phyloP scores from a whole-genome alignment of 2,797 vertebrate genomes.

The Channa striata region DNA sequence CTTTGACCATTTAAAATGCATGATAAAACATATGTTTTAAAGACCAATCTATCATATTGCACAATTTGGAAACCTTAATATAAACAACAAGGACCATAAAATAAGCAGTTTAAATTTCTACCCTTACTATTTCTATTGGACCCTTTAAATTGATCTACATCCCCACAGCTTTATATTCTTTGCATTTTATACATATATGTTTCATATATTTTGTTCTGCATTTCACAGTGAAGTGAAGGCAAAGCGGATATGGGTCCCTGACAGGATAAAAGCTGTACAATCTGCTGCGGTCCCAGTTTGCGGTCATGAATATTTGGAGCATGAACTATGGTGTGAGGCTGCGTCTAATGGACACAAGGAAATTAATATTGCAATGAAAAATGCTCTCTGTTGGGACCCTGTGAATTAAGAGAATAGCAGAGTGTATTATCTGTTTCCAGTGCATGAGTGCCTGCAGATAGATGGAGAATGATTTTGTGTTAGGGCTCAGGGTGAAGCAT shows the following conservation, averaged over 20 bases:
- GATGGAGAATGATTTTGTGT: slow-evolving; percentile 67
- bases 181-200: slow-evolving; percentile 30
- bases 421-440: slow-evolving; percentile 52
- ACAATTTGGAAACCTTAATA: slow-evolving; percentile 7
- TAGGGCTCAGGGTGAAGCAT: slow-evolving; percentile 65
- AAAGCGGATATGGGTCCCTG: slow-evolving; percentile 68
- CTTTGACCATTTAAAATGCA: not conserved
- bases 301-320: slow-evolving; percentile 54
- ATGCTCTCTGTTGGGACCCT: slow-evolving; percentile 65
- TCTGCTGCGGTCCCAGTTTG: slow-evolving; percentile 50
- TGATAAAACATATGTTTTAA: slow-evolving; percentile 7
- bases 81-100: slow-evolving; percentile 1
- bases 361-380: slow-evolving; percentile 73
- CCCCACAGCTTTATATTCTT: slow-evolving; percentile 28
- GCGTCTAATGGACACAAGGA: slow-evolving; percentile 72
- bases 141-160: slow-evolving; percentile 11
- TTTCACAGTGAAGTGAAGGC: slow-evolving; percentile 45
- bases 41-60: not conserved
- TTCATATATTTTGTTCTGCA: slow-evolving; percentile 49
- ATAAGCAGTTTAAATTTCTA: slow-evolving; percentile 26
- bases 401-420: slow-evolving; percentile 65
- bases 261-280: slow-evolving; percentile 63
- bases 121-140: not conserved
- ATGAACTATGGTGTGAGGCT: slow-evolving; percentile 59
- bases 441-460: slow-evolving; percentile 62